phyloP scores from a whole-genome alignment of 2,113 vertebrate genomes.

The Bos javanicus region DNA sequence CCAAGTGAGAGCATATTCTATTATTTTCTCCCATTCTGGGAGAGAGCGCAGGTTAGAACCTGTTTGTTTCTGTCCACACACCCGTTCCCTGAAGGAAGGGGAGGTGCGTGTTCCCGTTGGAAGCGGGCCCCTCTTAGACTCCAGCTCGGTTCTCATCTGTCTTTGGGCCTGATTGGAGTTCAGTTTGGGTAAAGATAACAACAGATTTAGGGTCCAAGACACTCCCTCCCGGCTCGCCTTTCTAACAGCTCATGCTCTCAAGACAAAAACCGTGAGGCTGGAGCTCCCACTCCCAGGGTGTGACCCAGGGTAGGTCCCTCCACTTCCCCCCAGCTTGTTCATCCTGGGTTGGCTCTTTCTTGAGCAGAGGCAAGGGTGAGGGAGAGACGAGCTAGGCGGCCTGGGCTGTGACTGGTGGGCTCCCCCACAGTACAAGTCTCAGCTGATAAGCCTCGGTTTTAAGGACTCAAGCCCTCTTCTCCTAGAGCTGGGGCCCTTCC shows the following conservation, averaged over 20 bases:
- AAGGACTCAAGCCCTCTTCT: background rate
- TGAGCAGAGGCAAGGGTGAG: background rate
- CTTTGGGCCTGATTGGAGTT: background rate
- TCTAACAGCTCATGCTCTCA: background rate
- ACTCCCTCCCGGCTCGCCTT: background rate
- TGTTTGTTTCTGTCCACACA: background rate
- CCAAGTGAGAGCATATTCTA: too few species aligned
- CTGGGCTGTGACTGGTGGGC: background rate
- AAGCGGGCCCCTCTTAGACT: background rate
- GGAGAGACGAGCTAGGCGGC: background rate
- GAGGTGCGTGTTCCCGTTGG: rapidly evolving
- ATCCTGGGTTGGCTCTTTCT: background rate
- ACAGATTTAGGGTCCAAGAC: background rate
- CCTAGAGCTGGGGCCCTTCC: background rate
- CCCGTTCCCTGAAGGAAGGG: background rate
- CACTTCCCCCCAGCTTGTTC: background rate
- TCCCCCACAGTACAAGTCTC: background rate
- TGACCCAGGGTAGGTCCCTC: background rate
- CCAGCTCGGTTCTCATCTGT: background rate
- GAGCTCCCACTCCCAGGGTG: background rate
- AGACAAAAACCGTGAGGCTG: background rate
- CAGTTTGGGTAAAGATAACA: background rate
- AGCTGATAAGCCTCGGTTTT: background rate
- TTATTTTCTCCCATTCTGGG: background rate
- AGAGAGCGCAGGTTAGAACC: background rate